These are phyloP conservation scores for Acropora tenuis DNA, from an alignment of 64 coral and sea anemone species.

Conservation along the genomic window DNA sequence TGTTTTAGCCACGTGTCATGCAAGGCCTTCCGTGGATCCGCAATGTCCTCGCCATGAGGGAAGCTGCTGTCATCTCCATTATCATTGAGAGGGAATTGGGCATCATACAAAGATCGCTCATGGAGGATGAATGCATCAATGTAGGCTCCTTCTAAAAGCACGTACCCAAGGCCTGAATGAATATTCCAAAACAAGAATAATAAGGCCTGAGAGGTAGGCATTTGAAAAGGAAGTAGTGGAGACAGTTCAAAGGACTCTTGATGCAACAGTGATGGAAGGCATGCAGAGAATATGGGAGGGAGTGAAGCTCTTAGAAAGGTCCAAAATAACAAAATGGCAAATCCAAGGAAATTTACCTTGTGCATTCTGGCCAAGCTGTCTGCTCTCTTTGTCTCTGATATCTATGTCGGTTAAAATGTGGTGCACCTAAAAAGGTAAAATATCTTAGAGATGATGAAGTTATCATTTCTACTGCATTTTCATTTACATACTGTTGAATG, in stretches of 20 bases:
- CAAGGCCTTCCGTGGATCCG: constrained; percentile 78
- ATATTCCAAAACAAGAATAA: background rate
- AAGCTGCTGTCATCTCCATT: constrained; percentile 57
- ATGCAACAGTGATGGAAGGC: too few species aligned
- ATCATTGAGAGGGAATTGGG: constrained; percentile 62
- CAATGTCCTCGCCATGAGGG: constrained; percentile 70
- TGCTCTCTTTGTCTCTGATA: constrained; percentile 76
- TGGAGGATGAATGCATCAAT: constrained; percentile 92
- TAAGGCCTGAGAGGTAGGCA: background rate
- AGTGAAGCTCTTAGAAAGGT: too few species aligned
- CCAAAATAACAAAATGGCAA: background rate
- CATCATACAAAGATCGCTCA: constrained; percentile 72
- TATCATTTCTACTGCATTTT: too few species aligned
- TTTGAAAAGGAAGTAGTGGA: too few species aligned
- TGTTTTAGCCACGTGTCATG: constrained; percentile 85
- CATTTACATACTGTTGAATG: too few species aligned
- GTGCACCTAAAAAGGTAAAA: constrained; percentile 59
- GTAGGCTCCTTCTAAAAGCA: constrained; percentile 90
- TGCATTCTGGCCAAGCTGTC: constrained; percentile 73
- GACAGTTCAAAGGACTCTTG: too few species aligned
- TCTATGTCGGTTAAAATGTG: constrained; percentile 84
- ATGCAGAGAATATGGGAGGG: too few species aligned
- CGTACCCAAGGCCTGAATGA: constrained; percentile 77
- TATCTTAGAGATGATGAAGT: background rate
- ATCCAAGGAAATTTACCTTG: constrained; percentile 50